These are phyloP conservation scores for Semibalanus balanoides DNA, from an alignment of 1,140 invertebrate species.

Conservation along the genomic window DNA sequence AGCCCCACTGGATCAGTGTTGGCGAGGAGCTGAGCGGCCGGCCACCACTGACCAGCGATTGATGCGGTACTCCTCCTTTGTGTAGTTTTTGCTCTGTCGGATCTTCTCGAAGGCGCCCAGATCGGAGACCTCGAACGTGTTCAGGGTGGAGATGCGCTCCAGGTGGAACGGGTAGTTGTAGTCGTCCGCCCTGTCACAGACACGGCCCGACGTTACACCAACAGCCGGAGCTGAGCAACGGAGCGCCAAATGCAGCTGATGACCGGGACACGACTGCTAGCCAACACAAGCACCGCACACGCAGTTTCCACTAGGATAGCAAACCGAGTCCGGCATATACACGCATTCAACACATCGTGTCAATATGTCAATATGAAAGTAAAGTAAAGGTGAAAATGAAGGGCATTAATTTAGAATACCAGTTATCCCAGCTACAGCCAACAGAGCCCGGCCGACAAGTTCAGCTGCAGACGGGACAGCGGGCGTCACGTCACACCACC, in stretches of 20 bases:
- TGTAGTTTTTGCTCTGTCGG: conserved; percentile 70
- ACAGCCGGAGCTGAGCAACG: not conserved
- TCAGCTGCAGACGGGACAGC: no score
- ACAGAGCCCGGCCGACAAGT: no score
- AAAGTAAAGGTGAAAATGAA: no score
- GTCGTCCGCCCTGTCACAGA: conserved; percentile 59
- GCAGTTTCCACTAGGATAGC: not conserved
- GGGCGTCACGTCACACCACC: no score
- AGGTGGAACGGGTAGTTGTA: conserved; percentile 88
- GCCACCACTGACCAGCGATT: conserved; percentile 59
- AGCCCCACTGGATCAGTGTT: no score
- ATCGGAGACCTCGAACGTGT: conserved; percentile 42
- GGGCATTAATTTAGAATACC: no score
- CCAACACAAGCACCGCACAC: not conserved
- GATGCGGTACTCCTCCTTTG: conserved; percentile 71
- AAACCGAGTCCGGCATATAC: not conserved
- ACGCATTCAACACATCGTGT: no score
- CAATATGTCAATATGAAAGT: no score
- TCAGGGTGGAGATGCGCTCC: conserved; percentile 77
- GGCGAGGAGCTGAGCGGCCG: no score
- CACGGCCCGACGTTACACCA: not conserved
- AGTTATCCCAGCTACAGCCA: no score
- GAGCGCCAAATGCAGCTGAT: not conserved
- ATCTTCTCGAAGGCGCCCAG: conserved; percentile 34
- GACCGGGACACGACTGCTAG: not conserved